phyloP scores from a whole-genome alignment of 2,888 invertebrate species.

The Standfussiana lucernea region DNA sequence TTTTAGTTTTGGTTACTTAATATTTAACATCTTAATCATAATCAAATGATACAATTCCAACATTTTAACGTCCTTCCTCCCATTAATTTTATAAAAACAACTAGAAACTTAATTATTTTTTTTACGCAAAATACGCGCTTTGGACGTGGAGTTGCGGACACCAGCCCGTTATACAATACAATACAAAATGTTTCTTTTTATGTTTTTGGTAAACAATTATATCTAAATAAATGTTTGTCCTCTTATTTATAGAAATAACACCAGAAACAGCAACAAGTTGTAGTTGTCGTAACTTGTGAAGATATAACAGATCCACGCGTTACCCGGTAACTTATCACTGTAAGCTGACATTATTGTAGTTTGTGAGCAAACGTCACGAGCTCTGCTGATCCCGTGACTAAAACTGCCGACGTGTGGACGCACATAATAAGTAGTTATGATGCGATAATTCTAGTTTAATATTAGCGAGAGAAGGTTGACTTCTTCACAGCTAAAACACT shows the following conservation, averaged over 20 bases:
- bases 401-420: slow-evolving; percentile 13
- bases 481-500: not conserved
- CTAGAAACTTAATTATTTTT: no score
- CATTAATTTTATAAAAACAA: no score
- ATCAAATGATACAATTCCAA: no score
- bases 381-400: slow-evolving; percentile 50
- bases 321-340: slow-evolving; percentile 37
- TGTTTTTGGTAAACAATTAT: no score
- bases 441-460: slow-evolving; percentile 19
- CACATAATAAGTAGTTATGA: slow-evolving; percentile 24
- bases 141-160: no score
- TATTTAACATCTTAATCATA: no score
- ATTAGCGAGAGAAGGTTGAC: not conserved
- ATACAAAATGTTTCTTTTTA: no score
- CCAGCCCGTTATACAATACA: no score
- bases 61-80: no score
- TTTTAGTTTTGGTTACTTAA: no score
- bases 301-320: not conserved
- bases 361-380: slow-evolving; percentile 41
- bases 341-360: slow-evolving; percentile 46
- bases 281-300: slow-evolving; percentile 5
- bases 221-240: not conserved
- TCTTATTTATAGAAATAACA: not conserved
- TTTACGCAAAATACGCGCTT: no score
- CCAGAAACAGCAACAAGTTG: not conserved